These are phyloP conservation scores for Amniataba percoides DNA, from an alignment of 2,797 vertebrate species.

Conservation along the genomic window DNA sequence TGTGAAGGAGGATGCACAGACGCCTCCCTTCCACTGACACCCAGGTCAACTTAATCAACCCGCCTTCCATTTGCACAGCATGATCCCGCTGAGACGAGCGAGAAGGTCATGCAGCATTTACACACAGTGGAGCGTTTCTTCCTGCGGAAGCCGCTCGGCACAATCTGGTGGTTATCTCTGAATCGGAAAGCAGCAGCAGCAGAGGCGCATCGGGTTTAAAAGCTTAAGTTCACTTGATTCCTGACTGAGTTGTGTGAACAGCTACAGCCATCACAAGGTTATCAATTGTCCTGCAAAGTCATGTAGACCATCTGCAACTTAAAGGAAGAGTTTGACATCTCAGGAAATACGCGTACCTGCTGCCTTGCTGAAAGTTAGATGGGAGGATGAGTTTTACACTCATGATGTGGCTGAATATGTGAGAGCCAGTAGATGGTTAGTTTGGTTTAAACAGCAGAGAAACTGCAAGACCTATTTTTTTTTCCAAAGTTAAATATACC, in stretches of 20 bases:
- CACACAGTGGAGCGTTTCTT: conserved; percentile 34
- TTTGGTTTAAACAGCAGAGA: too few species aligned
- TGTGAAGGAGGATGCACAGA: conserved; percentile 48
- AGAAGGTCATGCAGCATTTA: conserved; percentile 66
- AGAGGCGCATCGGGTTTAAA: conserved; percentile 7
- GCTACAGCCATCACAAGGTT: conserved; percentile 10
- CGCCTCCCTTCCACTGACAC: conserved; percentile 53
- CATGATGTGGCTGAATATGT: background rate
- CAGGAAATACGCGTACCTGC: background rate
- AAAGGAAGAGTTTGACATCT: background rate
- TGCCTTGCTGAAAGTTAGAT: background rate
- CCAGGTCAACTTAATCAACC: conserved; percentile 74
- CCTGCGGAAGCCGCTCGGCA: background rate
- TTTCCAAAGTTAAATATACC: background rate
- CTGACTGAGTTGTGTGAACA: conserved; percentile 11
- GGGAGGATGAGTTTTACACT: background rate
- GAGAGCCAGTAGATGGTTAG: background rate
- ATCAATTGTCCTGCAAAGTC: conserved; percentile 10
- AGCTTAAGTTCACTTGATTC: conserved; percentile 22
- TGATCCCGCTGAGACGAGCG: conserved; percentile 46
- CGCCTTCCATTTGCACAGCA: conserved; percentile 69
- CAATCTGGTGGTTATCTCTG: conserved; percentile 31
- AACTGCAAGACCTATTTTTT: background rate
- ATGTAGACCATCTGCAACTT: background rate
- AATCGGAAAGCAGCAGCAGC: conserved; percentile 43